Evolutionary conservation across 2,113 vertebrate species (phyloP), one percentile per base, ranked within the genome.

Genomic region (Seriola quinqueradiata): DNA sequence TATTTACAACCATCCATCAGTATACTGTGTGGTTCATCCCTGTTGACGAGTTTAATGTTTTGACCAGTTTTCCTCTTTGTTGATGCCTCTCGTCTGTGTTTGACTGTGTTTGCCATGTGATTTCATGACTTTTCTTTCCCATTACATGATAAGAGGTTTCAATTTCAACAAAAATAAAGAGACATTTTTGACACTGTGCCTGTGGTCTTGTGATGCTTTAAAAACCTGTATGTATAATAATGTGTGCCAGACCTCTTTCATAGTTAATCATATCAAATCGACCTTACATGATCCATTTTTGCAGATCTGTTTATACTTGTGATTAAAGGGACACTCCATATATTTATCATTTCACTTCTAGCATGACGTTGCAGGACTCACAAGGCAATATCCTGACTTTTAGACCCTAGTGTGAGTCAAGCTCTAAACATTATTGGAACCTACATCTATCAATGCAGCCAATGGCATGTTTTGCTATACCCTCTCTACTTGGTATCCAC

Each of bases 251-350:
- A 17, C 13, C 46, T 16, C 3, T 42, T 71, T 28, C 2, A 28
- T 28, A 28, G 28, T 60, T 50, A 36, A 23, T 80, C 52, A 79
- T 58, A 58, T 36, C 19, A 46, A 59, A 58, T 40, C 3, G 54
- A 78, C 2, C 14, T 28, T 34, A 70, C 23, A 23, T 11, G 32
- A 70, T 5, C 12, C 1, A 59, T 19, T 80, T 48, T 66, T 17
- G 60, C 50, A 72, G 9, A 23, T 23, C 10, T 54, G 13, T 38
- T 65, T 36, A 55, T 46, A 57, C 19, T 8, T 40, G 11, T 21
- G 32, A 64, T 64, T 23, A 64, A 64, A 40, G 3, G 34, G 48
- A 17, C 17, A 50, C 17, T 8, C 7, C 7, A 17, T 17, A 48
- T 28, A 28, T 28, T 28, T 28, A 28, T 28, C 28, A 8, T 50